Conservation (phyloP, 2,113 vertebrate species). For the Nettapus auritus region DNA sequence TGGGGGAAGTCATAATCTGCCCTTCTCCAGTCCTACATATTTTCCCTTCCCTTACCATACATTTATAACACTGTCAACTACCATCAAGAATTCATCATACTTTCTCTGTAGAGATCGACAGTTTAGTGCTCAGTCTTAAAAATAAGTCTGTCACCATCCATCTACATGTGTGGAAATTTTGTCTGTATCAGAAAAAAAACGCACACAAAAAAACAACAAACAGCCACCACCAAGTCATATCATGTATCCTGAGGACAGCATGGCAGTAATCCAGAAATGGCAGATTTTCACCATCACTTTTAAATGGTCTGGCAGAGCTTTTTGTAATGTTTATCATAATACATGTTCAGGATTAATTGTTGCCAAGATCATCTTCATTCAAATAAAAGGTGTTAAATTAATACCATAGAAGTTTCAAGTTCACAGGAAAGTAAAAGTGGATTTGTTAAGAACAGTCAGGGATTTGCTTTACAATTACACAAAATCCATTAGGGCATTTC, state of each 20-base stretch:
- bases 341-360: background rate
- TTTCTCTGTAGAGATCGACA: background rate
- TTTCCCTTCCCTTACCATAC: background rate
- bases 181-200: background rate
- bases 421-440: background rate
- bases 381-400: constrained; percentile 30
- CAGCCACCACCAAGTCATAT: background rate
- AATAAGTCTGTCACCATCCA: background rate
- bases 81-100: background rate
- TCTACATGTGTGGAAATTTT: background rate
- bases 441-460: background rate
- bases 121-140: background rate
- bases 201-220: too few relatives aligned
- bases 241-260: fast-evolving
- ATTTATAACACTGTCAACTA: background rate
- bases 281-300: background rate
- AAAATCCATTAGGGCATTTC: background rate
- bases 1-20: background rate
- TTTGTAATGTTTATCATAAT: background rate
- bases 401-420: background rate
- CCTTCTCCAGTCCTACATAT: background rate
- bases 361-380: constrained; percentile 8
- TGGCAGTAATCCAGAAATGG: background rate
- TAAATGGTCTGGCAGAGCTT: background rate
- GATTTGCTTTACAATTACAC: background rate